These are phyloP conservation scores for Rhopalosiphum nymphaeae DNA, from an alignment of 2,888 invertebrate genomes.

Conservation along the genomic window DNA sequence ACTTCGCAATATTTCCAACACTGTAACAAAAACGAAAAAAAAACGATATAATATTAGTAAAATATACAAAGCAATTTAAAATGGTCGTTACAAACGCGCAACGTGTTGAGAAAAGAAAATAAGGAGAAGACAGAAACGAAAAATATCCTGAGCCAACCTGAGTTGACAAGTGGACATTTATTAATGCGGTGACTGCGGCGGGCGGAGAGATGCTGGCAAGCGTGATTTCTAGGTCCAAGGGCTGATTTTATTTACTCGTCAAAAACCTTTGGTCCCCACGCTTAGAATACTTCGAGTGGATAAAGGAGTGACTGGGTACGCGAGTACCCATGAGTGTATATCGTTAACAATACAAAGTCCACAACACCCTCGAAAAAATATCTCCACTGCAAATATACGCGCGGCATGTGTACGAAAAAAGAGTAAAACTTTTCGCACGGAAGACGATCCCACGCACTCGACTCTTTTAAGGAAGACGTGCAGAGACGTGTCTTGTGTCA, in stretches of 20 bases:
- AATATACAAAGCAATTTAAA: not conserved
- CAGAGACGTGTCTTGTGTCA: not conserved
- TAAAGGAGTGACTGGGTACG: not conserved
- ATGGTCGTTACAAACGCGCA: not conserved
- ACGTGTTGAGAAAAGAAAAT: not conserved
- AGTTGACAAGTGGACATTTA: slow-evolving; percentile 23
- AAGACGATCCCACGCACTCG: not conserved
- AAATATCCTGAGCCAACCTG: not conserved
- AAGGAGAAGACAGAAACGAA: not conserved
- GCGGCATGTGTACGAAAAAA: not conserved
- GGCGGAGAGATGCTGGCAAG: not conserved
- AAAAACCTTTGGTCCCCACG: slow-evolving; percentile 3
- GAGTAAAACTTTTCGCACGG: not conserved
- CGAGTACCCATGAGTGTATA: not conserved
- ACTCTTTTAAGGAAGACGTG: slow-evolving; percentile 23
- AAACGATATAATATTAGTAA: not conserved
- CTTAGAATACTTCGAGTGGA: not conserved
- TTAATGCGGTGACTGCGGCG: not conserved
- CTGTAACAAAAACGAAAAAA: slow-evolving; percentile 33
- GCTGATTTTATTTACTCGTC: slow-evolving; percentile 53
- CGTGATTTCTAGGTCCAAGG: not conserved
- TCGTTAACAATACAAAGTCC: slow-evolving; percentile 51
- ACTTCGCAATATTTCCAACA: slow-evolving; percentile 64
- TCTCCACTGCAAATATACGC: not conserved
- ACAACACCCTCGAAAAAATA: slow-evolving; percentile 41